phyloP scores from a whole-genome alignment of 2,797 vertebrate species.

The Phalloptychus januarius region DNA sequence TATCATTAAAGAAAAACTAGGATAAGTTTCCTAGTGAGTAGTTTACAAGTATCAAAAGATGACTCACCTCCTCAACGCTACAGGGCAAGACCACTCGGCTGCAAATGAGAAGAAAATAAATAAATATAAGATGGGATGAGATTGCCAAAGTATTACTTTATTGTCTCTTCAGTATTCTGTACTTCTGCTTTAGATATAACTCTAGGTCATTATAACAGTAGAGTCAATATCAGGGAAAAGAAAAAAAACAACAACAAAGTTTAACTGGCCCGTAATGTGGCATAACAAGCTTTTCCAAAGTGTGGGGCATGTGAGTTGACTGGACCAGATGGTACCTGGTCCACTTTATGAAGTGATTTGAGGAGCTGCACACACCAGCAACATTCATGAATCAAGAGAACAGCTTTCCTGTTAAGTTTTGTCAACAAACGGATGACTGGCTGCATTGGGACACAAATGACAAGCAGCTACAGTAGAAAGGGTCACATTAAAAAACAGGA shows the following conservation, averaged over 20 bases:
- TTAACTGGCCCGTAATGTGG: neutral
- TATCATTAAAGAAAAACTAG: neutral
- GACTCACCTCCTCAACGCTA: constrained; percentile 93
- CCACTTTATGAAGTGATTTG: neutral
- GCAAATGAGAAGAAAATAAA: constrained; percentile 67
- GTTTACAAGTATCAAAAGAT: neutral
- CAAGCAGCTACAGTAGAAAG: neutral
- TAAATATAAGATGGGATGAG: constrained; percentile 1
- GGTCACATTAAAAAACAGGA: too few species aligned
- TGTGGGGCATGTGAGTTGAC: neutral
- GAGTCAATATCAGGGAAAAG: neutral
- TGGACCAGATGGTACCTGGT: neutral
- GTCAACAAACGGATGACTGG: neutral
- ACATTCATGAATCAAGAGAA: neutral
- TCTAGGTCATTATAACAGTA: neutral
- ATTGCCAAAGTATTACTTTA: neutral
- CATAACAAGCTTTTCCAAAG: neutral
- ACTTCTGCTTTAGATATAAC: neutral
- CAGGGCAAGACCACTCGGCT: constrained; percentile 95
- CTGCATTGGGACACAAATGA: neutral
- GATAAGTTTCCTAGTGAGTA: neutral
- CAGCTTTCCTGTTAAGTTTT: neutral
- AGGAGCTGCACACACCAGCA: neutral
- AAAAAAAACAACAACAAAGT: neutral
- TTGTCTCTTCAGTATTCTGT: neutral